Evolutionary conservation across 2,797 vertebrate genomes (phyloP), one percentile per base, ranked within the genome.

Genomic region (Crocidura indochinensis): DNA sequence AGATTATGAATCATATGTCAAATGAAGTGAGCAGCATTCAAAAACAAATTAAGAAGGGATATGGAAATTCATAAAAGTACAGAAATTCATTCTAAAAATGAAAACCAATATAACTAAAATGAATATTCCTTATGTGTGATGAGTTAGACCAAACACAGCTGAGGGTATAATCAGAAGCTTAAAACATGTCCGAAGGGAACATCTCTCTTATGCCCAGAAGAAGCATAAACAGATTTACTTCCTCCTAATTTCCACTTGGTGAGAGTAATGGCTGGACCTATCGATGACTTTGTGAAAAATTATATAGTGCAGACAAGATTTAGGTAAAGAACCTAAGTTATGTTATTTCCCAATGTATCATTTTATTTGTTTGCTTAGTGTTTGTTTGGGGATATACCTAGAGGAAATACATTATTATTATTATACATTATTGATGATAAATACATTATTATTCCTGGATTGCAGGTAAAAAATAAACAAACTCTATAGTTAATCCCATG

Each of bases 31-130:
- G 75, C 2, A 73, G 10, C 11, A 68, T 60, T 19, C 26, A 84
- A 83, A 20, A 74, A 79, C 56, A 11, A 31, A 20, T 68, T 5
- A n/a, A 78, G n/a, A 62, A 87, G 46, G 53, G 31, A 93, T 8
- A 47, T 22, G 26, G 29, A 69, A 78, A 78, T 2, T 53, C 22
- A 27, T 29, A 24, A 82, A 76, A 49, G 8, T 68, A 53, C 8
- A 47, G 14, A 87, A 77, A 74, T 20, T 11, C n/a, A 80, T 65
- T 3, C 56, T 74, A 75, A 24, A 74, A 86, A 75, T 78, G 1
- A 56, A 51, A 77, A 83, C 9, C 24, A 76, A 31, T 7, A 68
- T 5, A 89, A 75, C 79, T 26, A 27, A 93, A 68, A 60, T 15
- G 7, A 51, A 75, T 38, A 38, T 38, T 2, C 17, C 49, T 3